Base-by-base conservation (phyloP, 2,888 invertebrate genomes). In the Colletes collaris region DNA sequence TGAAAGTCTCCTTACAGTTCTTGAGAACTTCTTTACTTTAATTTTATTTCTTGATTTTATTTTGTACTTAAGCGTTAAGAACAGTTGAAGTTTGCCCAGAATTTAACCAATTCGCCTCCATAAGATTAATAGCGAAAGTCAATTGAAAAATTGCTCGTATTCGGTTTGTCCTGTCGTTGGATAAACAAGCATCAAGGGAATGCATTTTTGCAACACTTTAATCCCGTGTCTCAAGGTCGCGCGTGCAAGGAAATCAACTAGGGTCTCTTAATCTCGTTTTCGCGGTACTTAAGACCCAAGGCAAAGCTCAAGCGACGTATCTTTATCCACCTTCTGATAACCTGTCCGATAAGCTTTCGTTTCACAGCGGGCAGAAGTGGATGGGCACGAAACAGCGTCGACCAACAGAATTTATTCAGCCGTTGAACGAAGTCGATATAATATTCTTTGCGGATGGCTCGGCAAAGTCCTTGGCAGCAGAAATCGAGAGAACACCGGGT, bases 401-500 rank as follows among this genome's bases (percentile, higher is more conserved):
- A 5, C n/a, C n/a, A 19, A 59, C 11, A 68, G 11, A 50, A 13
- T 60, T 53, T 40, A 44, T 60, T 44, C 49, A 52, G 50, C 27
- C 52, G 37, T 16, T 10, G 60, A 52, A 69, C n/a, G 40, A 10
- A 53, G 27, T 13, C 50, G 19, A 68, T 59, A 37, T 16, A 13
- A 11, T 16, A 40, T 50, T 44, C 27, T 55, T 40, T 35, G 11
- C 55, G 40, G 66, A 66, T 56, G 66, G 27, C n/a, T 46, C n/a
- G 55, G 35, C 66, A 27, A 44, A 44, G 55, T 55, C 55, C 19
- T 55, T 56, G 66, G 55, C 46, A 56, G 46, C 46, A 46, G 62
- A 46, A 72, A 65, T 65, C 72, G 71, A 50, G 55, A 65, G 59
- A 52, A 16, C 35, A 49, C 11, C 44, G 56, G 58, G 50, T 49